These are phyloP conservation scores for Aurelia aurita DNA, from an alignment of 30 jellyfish, hydroid and myxozoan genomes.

Conservation along the genomic window DNA sequence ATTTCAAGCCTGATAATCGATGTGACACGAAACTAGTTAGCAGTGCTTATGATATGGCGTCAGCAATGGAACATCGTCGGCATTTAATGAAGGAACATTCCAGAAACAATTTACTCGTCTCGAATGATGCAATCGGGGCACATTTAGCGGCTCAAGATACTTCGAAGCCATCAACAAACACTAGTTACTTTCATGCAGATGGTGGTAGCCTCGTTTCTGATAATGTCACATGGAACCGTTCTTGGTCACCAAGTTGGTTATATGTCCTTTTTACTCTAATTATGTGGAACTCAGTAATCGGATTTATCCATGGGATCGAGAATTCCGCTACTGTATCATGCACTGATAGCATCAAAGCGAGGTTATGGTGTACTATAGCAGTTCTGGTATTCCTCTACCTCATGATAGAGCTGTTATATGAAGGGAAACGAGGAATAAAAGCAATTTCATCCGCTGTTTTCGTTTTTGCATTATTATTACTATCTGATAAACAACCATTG, in stretches of 20 bases:
- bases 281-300: slow-evolving; percentile 54
- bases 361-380: slow-evolving; percentile 60
- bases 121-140: not conserved
- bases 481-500: slow-evolving; percentile 40
- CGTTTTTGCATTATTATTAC: slow-evolving; percentile 1
- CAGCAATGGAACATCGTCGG: slow-evolving; percentile 12
- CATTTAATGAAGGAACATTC: not conserved
- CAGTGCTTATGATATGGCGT: slow-evolving; percentile 50
- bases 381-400: slow-evolving; percentile 9
- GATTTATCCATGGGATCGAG: slow-evolving; percentile 61
- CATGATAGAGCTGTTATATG: slow-evolving; percentile 37
- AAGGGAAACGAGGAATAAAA: slow-evolving; percentile 11
- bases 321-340: slow-evolving; percentile 8
- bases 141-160: slow-evolving; percentile 1
- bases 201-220: slow-evolving; percentile 33
- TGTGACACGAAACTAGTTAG: slow-evolving; percentile 28
- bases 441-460: not conserved
- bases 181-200: slow-evolving; percentile 62
- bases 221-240: not conserved
- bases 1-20: slow-evolving; percentile 45
- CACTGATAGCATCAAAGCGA: slow-evolving; percentile 41
- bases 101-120: not conserved
- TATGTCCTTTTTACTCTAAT: slow-evolving; percentile 15
- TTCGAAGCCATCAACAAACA: slow-evolving; percentile 55
- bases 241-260: slow-evolving; percentile 36